These are phyloP conservation scores for Tetragnatha versicolor DNA, from an alignment of 1,140 invertebrate genomes.

Conservation along the genomic window DNA sequence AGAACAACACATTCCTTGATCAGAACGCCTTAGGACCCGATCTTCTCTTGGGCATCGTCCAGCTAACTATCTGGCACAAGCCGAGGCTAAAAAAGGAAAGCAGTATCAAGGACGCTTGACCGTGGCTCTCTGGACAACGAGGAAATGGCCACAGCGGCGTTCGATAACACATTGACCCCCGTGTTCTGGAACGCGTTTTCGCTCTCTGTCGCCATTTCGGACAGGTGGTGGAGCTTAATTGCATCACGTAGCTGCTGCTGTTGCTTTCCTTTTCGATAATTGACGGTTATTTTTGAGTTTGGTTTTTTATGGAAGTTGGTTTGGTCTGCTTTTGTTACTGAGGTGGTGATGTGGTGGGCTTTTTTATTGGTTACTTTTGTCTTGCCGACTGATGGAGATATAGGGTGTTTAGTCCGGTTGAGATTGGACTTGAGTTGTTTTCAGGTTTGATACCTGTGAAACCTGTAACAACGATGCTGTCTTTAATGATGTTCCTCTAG, in stretches of 20 bases:
- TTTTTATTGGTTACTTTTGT: not conserved
- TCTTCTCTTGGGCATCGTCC: too few relatives aligned
- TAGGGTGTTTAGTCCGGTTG: too few relatives aligned
- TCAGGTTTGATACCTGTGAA: too few relatives aligned
- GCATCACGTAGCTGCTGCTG: not conserved
- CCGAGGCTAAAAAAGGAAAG: slow-evolving; percentile 25
- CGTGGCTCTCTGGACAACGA: slow-evolving; percentile 7
- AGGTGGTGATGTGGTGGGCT: not conserved
- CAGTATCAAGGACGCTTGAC: slow-evolving; percentile 25
- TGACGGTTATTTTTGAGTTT: too few relatives aligned
- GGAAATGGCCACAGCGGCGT: not conserved
- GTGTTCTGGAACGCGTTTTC: not conserved
- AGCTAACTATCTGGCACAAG: not conserved
- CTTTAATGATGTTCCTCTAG: too few relatives aligned
- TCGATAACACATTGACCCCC: slow-evolving; percentile 6
- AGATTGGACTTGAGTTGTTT: too few relatives aligned
- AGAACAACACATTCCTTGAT: not conserved
- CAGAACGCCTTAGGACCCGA: not conserved
- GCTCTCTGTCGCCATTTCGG: not conserved
- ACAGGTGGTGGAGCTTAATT: not conserved
- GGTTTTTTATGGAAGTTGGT: not conserved
- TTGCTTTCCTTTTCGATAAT: slow-evolving; percentile 19
- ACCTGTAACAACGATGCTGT: too few relatives aligned
- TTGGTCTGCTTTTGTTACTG: not conserved
- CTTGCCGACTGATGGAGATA: too few relatives aligned